These are phyloP conservation scores for Syngnathus floridae DNA, from an alignment of 2,113 vertebrate species.

Conservation along the genomic window DNA sequence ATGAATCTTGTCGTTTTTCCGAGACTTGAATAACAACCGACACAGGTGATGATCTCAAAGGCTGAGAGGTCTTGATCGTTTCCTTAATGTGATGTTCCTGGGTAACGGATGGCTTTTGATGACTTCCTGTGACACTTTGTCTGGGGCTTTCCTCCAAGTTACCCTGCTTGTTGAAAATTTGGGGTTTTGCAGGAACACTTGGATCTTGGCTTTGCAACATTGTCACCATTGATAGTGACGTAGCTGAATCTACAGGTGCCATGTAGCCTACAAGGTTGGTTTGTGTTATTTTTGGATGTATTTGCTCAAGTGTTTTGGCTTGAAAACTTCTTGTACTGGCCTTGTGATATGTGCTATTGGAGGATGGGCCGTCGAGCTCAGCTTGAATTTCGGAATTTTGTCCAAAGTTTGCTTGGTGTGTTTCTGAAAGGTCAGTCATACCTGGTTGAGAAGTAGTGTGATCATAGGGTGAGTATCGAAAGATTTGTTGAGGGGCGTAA, in stretches of 20 bases:
- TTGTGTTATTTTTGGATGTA: background rate
- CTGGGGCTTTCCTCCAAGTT: constrained; percentile 40
- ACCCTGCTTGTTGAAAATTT: constrained; percentile 64
- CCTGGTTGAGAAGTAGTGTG: constrained; percentile 19
- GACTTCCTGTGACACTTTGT: constrained; percentile 19
- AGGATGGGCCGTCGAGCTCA: background rate
- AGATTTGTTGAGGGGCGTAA: background rate
- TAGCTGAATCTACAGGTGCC: background rate
- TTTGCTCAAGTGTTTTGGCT: constrained; percentile 10
- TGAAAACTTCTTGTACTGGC: constrained; percentile 12
- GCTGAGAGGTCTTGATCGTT: constrained; percentile 9
- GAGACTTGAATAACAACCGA: constrained; percentile 15
- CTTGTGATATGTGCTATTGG: constrained; percentile 13
- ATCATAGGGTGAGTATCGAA: constrained; percentile 13
- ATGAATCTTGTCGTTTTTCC: background rate
- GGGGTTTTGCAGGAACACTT: constrained; percentile 35
- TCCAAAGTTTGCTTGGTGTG: constrained; percentile 10
- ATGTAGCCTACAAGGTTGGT: constrained; percentile 1
- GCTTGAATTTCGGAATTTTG: background rate
- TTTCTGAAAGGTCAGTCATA: constrained; percentile 6
- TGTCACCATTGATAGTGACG: constrained; percentile 7
- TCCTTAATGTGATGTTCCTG: constrained; percentile 9
- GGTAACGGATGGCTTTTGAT: background rate
- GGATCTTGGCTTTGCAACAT: constrained; percentile 28
- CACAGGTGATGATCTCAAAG: constrained; percentile 1